Conservation (phyloP, 2,888 invertebrate species). For the Athalia rosae region DNA sequence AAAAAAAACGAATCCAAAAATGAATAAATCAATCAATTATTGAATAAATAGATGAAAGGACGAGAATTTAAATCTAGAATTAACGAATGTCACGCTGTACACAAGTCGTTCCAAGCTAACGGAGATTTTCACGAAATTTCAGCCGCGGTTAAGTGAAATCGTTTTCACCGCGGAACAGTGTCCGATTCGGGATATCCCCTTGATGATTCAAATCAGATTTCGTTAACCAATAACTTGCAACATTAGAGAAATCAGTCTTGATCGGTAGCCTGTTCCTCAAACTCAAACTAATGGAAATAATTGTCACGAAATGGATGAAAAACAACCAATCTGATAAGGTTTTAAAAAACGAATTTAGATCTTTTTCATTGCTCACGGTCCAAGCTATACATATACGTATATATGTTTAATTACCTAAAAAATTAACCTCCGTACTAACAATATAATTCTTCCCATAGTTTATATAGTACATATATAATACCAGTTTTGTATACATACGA, state of each 20-base stretch:
- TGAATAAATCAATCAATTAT: background rate
- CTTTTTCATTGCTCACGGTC: too few relatives aligned
- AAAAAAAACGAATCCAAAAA: background rate
- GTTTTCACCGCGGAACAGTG: slow-evolving; percentile 25
- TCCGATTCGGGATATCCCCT: slow-evolving; percentile 38
- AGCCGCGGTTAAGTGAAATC: slow-evolving; percentile 36
- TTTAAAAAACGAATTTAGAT: too few relatives aligned
- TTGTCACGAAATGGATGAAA: too few relatives aligned
- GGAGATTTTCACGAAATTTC: slow-evolving; percentile 35
- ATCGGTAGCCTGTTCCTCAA: slow-evolving; percentile 2
- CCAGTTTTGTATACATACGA: too few relatives aligned
- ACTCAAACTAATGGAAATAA: background rate
- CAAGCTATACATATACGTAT: too few relatives aligned
- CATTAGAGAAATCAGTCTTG: slow-evolving; percentile 40
- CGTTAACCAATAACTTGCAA: slow-evolving; percentile 18
- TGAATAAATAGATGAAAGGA: background rate
- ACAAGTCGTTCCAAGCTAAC: background rate
- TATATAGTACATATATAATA: too few relatives aligned
- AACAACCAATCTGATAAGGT: too few relatives aligned
- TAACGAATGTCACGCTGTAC: background rate
- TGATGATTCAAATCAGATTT: slow-evolving; percentile 36
- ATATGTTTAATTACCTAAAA: too few relatives aligned
- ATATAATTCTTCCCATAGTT: too few relatives aligned
- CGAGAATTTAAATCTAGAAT: background rate
- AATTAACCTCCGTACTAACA: too few relatives aligned